Conservation (phyloP, 2,113 vertebrate species). For the Aphyosemion australe region DNA sequence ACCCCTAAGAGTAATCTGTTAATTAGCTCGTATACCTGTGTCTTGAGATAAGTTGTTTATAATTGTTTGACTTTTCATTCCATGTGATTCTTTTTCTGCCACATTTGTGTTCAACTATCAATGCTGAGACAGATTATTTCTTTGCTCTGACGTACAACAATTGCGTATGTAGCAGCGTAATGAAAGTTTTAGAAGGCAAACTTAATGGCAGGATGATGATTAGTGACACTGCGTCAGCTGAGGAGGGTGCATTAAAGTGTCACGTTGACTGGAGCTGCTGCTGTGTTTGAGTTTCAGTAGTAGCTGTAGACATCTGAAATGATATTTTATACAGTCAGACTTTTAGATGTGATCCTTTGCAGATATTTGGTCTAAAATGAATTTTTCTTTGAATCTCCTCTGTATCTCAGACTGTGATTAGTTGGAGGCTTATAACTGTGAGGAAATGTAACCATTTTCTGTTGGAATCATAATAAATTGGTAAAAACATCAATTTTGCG, state of each 20-base stretch:
- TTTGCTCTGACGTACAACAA: conserved; percentile 23
- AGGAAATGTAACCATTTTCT: too few species aligned
- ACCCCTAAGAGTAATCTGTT: too few species aligned
- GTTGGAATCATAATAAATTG: too few species aligned
- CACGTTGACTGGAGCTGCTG: neutral
- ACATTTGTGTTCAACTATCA: neutral
- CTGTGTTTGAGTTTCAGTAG: neutral
- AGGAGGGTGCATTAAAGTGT: conserved; percentile 22
- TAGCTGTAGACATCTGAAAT: neutral
- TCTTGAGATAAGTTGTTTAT: too few species aligned
- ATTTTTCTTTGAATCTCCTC: too few species aligned
- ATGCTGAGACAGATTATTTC: conserved; percentile 16
- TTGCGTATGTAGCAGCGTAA: conserved; percentile 1
- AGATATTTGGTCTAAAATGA: too few species aligned
- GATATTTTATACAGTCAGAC: neutral
- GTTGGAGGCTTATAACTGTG: too few species aligned
- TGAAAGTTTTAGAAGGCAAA: conserved; percentile 8
- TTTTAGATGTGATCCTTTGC: neutral
- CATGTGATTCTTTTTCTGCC: neutral
- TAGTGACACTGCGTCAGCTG: conserved; percentile 1
- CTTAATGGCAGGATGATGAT: conserved; percentile 28
- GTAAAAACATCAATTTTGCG: too few species aligned
- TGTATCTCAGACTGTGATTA: neutral
- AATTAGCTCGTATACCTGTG: too few species aligned
- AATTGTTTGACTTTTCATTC: neutral